Percentiles rank a stretch among this genome's conserved stretches.
Evolutionary conservation across 1,140 invertebrate genomes (phyloP).

Genomic region (Oryzaephilus surinamensis): DNA sequence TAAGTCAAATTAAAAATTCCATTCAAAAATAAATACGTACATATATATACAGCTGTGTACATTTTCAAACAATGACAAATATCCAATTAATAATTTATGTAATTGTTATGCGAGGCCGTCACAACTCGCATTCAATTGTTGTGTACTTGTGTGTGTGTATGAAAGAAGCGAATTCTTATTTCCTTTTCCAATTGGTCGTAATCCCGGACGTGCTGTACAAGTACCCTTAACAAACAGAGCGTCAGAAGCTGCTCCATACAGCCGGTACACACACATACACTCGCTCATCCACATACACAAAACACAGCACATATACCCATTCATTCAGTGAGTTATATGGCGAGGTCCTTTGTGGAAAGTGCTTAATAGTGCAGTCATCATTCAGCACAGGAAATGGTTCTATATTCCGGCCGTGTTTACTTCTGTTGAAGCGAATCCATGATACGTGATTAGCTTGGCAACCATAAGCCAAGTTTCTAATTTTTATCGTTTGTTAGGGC

Average conservation of each 20-base stretch:
- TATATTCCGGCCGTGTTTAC: constrained; percentile 21
- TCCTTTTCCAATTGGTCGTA: constrained; percentile 10
- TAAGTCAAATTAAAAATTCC: too few species aligned
- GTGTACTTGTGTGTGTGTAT: too few species aligned
- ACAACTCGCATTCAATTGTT: too few species aligned
- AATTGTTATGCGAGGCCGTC: too few species aligned
- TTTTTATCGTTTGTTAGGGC: constrained; percentile 10
- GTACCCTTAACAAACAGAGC: constrained; percentile 8
- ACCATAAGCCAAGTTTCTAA: constrained; percentile 16
- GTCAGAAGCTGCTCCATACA: too few species aligned
- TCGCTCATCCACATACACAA: too few species aligned
- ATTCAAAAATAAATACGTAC: too few species aligned
- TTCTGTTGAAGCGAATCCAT: constrained; percentile 20
- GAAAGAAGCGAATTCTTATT: constrained; percentile 12
- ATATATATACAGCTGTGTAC: too few species aligned
- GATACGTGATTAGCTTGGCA: constrained; percentile 24
- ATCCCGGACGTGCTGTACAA: constrained; percentile 10
- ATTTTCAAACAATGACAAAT: too few species aligned
- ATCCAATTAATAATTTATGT: too few species aligned
- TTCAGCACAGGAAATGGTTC: constrained; percentile 22
- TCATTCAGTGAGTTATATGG: too few species aligned
- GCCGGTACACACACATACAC: too few species aligned
- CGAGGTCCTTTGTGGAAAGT: constrained; percentile 11
- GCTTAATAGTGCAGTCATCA: constrained; percentile 13
- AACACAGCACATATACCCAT: constrained; percentile 8